A percentile compares a stretch with the other conserved stretches of the same genome.
Conservation (phyloP, 2,888 invertebrate species). For the Caenorhabditis becei region DNA sequence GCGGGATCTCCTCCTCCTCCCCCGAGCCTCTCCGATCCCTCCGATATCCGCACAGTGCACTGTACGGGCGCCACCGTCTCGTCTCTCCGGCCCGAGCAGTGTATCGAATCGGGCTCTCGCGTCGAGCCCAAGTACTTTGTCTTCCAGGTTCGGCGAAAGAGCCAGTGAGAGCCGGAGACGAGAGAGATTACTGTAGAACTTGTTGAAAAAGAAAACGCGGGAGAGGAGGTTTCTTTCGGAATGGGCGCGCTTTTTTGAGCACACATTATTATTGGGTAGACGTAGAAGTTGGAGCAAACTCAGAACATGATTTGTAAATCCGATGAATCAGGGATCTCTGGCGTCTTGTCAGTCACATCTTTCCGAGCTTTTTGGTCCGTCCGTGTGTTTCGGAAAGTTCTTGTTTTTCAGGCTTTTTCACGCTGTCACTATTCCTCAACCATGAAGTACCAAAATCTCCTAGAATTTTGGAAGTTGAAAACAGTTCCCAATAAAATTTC, state of each 20-base stretch:
- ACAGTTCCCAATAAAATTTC: too few relatives aligned
- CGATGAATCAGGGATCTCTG: not conserved
- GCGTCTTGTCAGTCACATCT: not conserved
- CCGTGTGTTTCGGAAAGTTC: too few relatives aligned
- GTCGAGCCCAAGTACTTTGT: constrained; percentile 32
- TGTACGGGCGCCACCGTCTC: not conserved
- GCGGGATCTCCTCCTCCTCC: constrained; percentile 17
- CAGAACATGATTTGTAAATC: constrained; percentile 5
- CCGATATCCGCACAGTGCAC: constrained; percentile 28
- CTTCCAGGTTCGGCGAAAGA: constrained; percentile 33
- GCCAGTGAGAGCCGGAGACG: not conserved
- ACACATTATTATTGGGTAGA: constrained; percentile 38
- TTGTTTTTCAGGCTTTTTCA: too few relatives aligned
- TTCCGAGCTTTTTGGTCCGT: too few relatives aligned
- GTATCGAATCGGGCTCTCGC: constrained; percentile 17
- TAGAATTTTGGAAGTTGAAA: too few relatives aligned
- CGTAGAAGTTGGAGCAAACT: constrained; percentile 22
- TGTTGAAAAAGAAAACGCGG: constrained; percentile 31
- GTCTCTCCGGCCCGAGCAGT: constrained; percentile 8
- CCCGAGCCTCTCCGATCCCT: constrained; percentile 3
- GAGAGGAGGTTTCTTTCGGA: constrained; percentile 30
- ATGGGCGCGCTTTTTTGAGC: constrained; percentile 47
- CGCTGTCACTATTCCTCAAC: too few relatives aligned
- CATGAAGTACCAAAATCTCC: too few relatives aligned
- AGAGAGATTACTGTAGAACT: constrained; percentile 52